Evolutionary conservation across 2,888 invertebrate species (phyloP).

Genomic region (Cylindroiulus punctatus): DNA sequence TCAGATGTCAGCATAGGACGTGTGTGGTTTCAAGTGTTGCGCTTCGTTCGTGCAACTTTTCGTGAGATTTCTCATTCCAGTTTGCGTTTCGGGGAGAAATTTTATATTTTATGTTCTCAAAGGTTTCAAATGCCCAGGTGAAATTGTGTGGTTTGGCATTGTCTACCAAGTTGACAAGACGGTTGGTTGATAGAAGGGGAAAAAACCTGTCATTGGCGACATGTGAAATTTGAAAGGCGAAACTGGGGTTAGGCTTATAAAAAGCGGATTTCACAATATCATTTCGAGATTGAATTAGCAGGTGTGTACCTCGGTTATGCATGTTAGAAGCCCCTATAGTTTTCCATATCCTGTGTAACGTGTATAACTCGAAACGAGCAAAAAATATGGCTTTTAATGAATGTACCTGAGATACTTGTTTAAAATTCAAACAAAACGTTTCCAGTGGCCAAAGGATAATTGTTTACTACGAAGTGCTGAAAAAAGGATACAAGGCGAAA

Average conservation of each 20-base stretch:
- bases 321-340: constrained; percentile 37
- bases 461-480: constrained; percentile 45
- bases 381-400: constrained; percentile 22
- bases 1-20: neutral
- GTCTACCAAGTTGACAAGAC: constrained; percentile 43
- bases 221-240: constrained; percentile 43
- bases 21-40: constrained; percentile 27
- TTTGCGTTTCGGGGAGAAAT: constrained; percentile 38
- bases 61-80: constrained; percentile 30
- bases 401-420: constrained; percentile 6
- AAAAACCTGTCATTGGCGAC: constrained; percentile 45
- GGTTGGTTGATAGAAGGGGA: constrained; percentile 6
- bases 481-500: constrained; percentile 21
- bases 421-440: constrained; percentile 43
- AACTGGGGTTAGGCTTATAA: constrained; percentile 38
- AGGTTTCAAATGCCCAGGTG: constrained; percentile 44
- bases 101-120: constrained; percentile 39
- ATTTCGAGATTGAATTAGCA: constrained; percentile 42
- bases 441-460: constrained; percentile 35
- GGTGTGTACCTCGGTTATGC: constrained; percentile 29
- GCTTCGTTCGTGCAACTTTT: neutral
- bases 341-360: constrained; percentile 39
- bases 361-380: neutral
- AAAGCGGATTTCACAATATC: constrained; percentile 39
- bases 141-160: constrained; percentile 45